Conservation (phyloP, 2,113 vertebrate genomes). For the Seriola aureovittata region DNA sequence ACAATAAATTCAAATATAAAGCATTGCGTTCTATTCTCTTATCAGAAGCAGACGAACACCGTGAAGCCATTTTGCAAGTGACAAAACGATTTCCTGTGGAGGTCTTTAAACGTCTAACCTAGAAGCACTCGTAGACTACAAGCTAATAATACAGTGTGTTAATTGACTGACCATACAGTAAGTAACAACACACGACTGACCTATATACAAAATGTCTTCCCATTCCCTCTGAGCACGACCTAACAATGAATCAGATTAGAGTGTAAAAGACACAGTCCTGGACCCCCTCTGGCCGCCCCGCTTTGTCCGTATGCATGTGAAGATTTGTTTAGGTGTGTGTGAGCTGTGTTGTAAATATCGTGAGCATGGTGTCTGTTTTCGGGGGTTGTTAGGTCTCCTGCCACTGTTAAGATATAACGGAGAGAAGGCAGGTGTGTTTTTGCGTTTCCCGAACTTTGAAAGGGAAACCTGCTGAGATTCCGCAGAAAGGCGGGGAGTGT, state of each 20-base stretch:
- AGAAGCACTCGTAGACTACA: too few relatives aligned
- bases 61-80: neutral
- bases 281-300: neutral
- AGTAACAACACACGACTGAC: neutral
- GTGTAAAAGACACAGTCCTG: neutral
- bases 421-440: slow-evolving; percentile 23
- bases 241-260: slow-evolving; percentile 8
- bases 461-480: neutral
- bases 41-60: neutral
- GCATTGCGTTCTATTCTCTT: neutral
- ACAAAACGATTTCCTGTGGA: neutral
- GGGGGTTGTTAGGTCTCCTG: neutral
- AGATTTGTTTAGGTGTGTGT: slow-evolving; percentile 21
- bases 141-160: neutral
- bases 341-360: slow-evolving; percentile 12
- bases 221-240: neutral
- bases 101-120: too few relatives aligned
- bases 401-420: slow-evolving; percentile 24
- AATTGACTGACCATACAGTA: neutral
- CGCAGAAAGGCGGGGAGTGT: neutral
- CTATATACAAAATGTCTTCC: neutral
- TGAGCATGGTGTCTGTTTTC: slow-evolving; percentile 17
- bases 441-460: slow-evolving; percentile 4
- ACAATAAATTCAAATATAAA: neutral
- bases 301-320: slow-evolving; percentile 12